Percentiles rank a stretch among this genome's conserved stretches.
These are phyloP conservation scores for Gouania willdenowi DNA, from an alignment of 2,797 vertebrate genomes.

Conservation along the genomic window DNA sequence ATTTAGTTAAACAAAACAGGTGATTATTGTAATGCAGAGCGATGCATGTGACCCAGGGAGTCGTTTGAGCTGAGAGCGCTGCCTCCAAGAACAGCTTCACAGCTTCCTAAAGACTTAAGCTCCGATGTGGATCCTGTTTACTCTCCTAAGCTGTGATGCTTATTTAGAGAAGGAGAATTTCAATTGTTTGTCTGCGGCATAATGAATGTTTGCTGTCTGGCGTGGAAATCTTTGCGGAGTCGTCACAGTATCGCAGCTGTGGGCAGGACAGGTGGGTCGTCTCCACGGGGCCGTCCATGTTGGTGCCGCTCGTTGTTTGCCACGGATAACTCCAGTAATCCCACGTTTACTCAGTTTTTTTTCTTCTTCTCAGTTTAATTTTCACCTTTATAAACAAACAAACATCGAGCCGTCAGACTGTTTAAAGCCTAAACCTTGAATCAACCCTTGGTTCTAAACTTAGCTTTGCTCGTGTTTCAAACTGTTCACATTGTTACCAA, in stretches of 20 bases:
- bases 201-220: conserved; percentile 61
- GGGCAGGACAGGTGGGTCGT: conserved; percentile 21
- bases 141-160: conserved; percentile 51
- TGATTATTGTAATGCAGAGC: conserved; percentile 64
- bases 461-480: no score
- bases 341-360: no score
- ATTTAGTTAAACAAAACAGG: conserved; percentile 69
- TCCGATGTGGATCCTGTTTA: conserved; percentile 55
- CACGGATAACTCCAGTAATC: no score
- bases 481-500: no score
- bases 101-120: conserved; percentile 51
- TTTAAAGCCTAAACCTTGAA: no score
- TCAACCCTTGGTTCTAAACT: no score
- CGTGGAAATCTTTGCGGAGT: conserved; percentile 28
- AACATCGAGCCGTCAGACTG: no score
- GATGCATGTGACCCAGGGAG: conserved; percentile 41
- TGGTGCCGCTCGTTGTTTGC: no score
- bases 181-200: conserved; percentile 50
- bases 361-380: no score
- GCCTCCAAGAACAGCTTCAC: conserved; percentile 35
- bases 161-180: conserved; percentile 49
- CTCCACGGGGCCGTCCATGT: neutral
- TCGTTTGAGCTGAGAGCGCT: conserved; percentile 23
- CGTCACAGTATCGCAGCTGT: conserved; percentile 39
- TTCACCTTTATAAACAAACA: no score